These are phyloP conservation scores for Diabrotica balteata DNA, from an alignment of 2,888 invertebrate species.

Conservation along the genomic window DNA sequence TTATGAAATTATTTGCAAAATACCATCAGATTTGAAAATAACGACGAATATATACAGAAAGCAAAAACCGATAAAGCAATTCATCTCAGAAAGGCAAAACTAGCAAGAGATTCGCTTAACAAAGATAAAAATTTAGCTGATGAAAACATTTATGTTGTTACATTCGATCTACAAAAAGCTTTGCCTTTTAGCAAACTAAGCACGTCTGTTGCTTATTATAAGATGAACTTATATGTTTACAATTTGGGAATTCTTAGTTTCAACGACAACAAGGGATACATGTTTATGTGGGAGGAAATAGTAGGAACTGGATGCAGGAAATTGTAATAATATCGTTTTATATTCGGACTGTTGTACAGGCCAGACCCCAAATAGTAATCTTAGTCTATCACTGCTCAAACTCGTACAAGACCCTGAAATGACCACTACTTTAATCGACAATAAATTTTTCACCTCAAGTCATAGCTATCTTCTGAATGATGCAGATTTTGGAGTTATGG, in stretches of 20 bases:
- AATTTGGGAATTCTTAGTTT: constrained; percentile 22
- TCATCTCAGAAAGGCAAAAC: constrained; percentile 27
- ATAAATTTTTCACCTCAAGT: no score
- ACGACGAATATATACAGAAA: constrained; percentile 14
- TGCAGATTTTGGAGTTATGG: no score
- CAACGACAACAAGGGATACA: no score
- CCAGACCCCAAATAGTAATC: no score
- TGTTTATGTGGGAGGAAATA: not conserved
- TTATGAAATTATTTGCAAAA: constrained; percentile 24
- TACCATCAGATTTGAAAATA: constrained; percentile 11
- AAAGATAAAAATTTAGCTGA: no score
- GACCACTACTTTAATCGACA: no score
- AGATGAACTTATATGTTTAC: constrained; percentile 25
- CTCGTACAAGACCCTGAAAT: no score
- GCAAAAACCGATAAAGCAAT: constrained; percentile 14
- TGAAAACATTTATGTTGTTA: no score
- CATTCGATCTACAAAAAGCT: not conserved
- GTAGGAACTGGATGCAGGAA: not conserved
- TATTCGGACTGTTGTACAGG: no score
- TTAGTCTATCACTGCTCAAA: no score
- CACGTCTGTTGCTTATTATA: constrained; percentile 29
- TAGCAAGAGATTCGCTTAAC: constrained; percentile 18
- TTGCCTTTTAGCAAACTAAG: constrained; percentile 28
- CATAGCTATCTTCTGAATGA: no score
- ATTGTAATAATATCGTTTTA: not conserved